These are phyloP conservation scores for Dioctria linearis DNA, from an alignment of 2,888 invertebrate species.

Conservation along the genomic window DNA sequence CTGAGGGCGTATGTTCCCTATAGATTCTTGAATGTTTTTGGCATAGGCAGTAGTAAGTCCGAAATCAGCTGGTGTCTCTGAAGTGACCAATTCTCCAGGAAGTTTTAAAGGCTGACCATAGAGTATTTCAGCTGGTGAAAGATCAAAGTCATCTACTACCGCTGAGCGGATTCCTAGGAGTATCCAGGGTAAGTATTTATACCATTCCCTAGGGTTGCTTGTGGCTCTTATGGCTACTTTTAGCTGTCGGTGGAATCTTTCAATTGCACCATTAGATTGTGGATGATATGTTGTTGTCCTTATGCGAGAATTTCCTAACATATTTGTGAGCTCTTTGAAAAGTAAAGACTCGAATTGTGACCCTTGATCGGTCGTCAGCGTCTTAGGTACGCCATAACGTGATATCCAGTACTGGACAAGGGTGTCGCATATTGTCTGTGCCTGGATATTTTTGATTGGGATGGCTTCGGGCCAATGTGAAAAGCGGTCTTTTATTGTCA, in stretches of 20 bases:
- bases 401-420: constrained; percentile 40
- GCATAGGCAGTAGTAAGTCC: too few species aligned
- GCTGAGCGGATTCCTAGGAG: too few species aligned
- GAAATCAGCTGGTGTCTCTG: too few species aligned
- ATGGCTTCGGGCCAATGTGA: constrained; percentile 50
- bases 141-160: too few species aligned
- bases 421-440: constrained; percentile 57
- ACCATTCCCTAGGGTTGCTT: too few species aligned
- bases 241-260: background rate
- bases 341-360: constrained; percentile 53
- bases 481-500: constrained; percentile 34
- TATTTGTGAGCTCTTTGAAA: constrained; percentile 25
- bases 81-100: too few species aligned
- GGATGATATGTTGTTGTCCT: constrained; percentile 53
- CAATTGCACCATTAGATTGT: constrained; percentile 48
- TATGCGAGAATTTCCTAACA: constrained; percentile 18
- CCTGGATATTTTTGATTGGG: constrained; percentile 26
- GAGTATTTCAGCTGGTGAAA: too few species aligned
- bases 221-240: too few species aligned
- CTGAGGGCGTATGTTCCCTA: too few species aligned
- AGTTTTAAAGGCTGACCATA: too few species aligned
- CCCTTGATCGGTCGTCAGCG: constrained; percentile 46
- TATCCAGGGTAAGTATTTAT: too few species aligned
- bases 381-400: constrained; percentile 50
- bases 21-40: too few species aligned